Evolutionary conservation across 2,888 invertebrate genomes (phyloP).

Genomic region (Deilephila elpenor): DNA sequence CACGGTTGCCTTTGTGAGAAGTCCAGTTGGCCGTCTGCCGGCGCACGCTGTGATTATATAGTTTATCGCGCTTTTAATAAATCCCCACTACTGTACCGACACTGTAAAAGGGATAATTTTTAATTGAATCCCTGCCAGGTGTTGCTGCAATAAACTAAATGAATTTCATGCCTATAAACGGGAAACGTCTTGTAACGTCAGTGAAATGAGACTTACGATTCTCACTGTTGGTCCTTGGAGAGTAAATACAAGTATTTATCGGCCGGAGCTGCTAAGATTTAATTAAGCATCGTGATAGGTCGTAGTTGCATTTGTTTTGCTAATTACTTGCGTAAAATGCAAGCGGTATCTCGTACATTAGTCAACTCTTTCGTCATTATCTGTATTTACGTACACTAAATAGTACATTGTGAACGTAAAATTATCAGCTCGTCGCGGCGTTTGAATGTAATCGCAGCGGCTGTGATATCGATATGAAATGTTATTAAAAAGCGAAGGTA

Average conservation of each 20-base stretch:
- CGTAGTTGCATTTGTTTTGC: conserved; percentile 38
- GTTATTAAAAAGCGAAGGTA: neutral
- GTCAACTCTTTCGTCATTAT: conserved; percentile 16
- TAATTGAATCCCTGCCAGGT: conserved; percentile 75
- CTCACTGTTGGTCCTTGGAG: conserved; percentile 22
- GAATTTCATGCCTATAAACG: conserved; percentile 57
- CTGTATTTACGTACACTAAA: conserved; percentile 16
- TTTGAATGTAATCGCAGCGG: neutral
- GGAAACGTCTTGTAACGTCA: conserved; percentile 43
- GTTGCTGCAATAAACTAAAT: conserved; percentile 62
- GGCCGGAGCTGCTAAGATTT: conserved; percentile 12
- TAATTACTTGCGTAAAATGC: conserved; percentile 41
- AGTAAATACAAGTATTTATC: conserved; percentile 11
- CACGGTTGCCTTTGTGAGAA: conserved; percentile 69
- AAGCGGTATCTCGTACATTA: conserved; percentile 10
- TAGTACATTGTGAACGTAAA: conserved; percentile 18
- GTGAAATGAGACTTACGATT: conserved; percentile 38
- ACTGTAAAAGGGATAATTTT: conserved; percentile 69
- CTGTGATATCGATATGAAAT: conserved; percentile 2
- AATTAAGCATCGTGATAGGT: conserved; percentile 36
- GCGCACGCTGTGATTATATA: conserved; percentile 62
- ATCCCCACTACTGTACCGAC: conserved; percentile 57
- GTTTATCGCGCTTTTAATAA: conserved; percentile 73
- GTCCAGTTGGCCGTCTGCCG: conserved; percentile 62
- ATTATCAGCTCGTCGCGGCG: neutral